A percentile compares a stretch with the other conserved stretches of the same genome.
These are phyloP conservation scores for Eufriesea mexicana DNA, from an alignment of 1,140 invertebrate genomes.

Conservation along the genomic window DNA sequence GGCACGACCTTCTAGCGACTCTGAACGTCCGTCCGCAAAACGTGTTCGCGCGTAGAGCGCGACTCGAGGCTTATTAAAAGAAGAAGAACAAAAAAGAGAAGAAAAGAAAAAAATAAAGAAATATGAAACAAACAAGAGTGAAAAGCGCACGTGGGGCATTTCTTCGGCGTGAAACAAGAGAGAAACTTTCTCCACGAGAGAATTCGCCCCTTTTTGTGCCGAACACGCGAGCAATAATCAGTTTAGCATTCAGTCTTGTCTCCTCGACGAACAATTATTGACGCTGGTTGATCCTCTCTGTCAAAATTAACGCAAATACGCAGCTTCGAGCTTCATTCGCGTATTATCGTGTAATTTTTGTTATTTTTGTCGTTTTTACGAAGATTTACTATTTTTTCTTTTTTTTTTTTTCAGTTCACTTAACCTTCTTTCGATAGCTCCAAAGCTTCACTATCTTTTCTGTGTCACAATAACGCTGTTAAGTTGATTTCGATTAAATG, in stretches of 20 bases:
- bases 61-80: constrained; percentile 53
- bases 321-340: background rate
- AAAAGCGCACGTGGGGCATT: constrained; percentile 14
- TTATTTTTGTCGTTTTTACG: background rate
- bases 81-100: constrained; percentile 8
- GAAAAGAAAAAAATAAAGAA: constrained; percentile 10
- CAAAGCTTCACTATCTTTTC: background rate
- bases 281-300: background rate
- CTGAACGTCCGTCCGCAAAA: constrained; percentile 56
- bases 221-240: constrained; percentile 15
- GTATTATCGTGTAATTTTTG: background rate
- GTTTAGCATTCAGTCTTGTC: constrained; percentile 6
- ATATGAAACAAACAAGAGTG: constrained; percentile 8
- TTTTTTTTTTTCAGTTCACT: background rate
- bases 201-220: background rate
- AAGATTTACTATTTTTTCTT: background rate
- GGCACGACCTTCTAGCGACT: constrained; percentile 66
- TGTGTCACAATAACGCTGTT: background rate
- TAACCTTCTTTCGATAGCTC: background rate
- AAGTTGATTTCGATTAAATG: no score
- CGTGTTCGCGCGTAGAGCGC: constrained; percentile 42
- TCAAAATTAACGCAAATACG: background rate
- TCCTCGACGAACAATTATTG: constrained; percentile 5
- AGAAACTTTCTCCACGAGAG: background rate
- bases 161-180: constrained; percentile 6